Percentiles rank a stretch among this genome's conserved stretches.
Evolutionary conservation across 2,113 vertebrate species (phyloP).

Genomic region (Caranx melampygus): DNA sequence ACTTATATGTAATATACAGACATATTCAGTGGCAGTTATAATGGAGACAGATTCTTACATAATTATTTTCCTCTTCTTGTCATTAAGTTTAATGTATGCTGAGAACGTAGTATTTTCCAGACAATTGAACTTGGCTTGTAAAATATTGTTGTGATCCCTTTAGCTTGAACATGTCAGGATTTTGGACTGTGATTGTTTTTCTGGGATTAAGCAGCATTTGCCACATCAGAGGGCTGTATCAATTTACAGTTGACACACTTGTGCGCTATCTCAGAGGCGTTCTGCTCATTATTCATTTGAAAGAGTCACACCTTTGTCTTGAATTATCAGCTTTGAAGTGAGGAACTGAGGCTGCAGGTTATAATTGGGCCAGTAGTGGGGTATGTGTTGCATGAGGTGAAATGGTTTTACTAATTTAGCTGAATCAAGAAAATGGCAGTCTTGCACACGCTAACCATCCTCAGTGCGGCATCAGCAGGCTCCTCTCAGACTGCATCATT

Average conservation of each 20-base stretch:
- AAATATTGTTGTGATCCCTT: constrained; percentile 6
- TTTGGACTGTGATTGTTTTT: background rate
- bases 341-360: constrained; percentile 33
- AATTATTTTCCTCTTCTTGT: background rate
- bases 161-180: background rate
- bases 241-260: background rate
- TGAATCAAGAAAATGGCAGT: constrained; percentile 41
- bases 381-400: constrained; percentile 33
- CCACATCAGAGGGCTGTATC: background rate
- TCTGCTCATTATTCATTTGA: constrained; percentile 12
- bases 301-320: background rate
- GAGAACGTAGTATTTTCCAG: background rate
- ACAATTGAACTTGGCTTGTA: background rate
- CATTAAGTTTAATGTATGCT: background rate
- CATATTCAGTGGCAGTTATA: background rate
- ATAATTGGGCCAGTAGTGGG: constrained; percentile 28
- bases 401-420: constrained; percentile 44
- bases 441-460: constrained; percentile 38
- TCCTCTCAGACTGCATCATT: constrained; percentile 44
- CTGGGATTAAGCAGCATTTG: background rate
- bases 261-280: background rate
- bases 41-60: background rate
- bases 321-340: constrained; percentile 17
- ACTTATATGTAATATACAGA: background rate
- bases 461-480: constrained; percentile 23